A percentile compares a stretch with the other conserved stretches of the same genome.
These are phyloP conservation scores for Battus philenor DNA, from an alignment of 1,140 invertebrate species.

Conservation along the genomic window DNA sequence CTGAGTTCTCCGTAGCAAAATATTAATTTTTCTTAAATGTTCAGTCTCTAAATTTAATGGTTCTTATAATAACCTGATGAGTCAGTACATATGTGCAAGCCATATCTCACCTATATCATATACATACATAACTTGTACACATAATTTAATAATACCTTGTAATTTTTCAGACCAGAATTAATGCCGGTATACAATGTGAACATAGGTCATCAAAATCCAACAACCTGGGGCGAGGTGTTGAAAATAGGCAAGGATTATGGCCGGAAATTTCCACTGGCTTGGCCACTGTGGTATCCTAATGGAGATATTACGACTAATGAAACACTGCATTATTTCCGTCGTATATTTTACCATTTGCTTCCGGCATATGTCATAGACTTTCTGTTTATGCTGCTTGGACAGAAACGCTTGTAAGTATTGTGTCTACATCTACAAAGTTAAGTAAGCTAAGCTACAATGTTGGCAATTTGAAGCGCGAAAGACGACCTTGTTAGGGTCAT, in stretches of 20 bases:
- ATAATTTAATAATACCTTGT: too few species aligned
- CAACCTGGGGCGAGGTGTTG: conserved; percentile 88
- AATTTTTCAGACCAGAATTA: conserved; percentile 71
- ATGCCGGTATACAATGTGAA: conserved; percentile 86
- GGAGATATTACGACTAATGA: conserved; percentile 78
- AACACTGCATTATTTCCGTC: conserved; percentile 73
- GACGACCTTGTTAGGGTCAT: too few species aligned
- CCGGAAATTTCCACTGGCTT: conserved; percentile 71
- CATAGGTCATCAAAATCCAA: conserved; percentile 78
- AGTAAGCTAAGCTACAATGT: too few species aligned
- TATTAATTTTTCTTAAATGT: too few species aligned
- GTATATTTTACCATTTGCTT: conserved; percentile 78
- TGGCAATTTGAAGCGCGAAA: too few species aligned
- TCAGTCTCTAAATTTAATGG: too few species aligned
- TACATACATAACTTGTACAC: too few species aligned
- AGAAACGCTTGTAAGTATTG: conserved; percentile 80
- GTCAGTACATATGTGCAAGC: too few species aligned
- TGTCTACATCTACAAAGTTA: too few species aligned
- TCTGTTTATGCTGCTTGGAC: conserved; percentile 75
- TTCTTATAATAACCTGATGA: too few species aligned
- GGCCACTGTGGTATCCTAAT: conserved; percentile 80
- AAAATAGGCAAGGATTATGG: conserved; percentile 77
- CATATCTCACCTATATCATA: too few species aligned
- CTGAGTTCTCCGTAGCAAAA: too few species aligned
- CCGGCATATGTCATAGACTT: conserved; percentile 81